These are phyloP conservation scores for Campoplex capitator DNA, from an alignment of 2,888 invertebrate genomes.

Conservation along the genomic window DNA sequence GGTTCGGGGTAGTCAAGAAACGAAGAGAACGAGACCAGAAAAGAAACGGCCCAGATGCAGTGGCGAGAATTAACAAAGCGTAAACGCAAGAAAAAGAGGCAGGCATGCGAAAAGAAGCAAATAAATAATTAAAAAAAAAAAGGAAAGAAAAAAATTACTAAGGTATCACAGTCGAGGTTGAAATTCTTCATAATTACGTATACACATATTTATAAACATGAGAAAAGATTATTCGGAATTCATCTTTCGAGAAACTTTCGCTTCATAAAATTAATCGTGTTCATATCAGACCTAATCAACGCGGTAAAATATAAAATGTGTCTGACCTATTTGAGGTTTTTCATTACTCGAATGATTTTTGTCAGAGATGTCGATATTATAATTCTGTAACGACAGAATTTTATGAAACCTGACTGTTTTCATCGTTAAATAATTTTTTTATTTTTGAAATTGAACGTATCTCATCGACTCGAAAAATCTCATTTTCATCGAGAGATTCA, in stretches of 20 bases:
- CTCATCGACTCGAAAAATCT: neutral
- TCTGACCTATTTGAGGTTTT: neutral
- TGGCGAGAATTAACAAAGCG: constrained; percentile 67
- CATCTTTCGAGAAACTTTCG: constrained; percentile 31
- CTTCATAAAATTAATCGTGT: constrained; percentile 33
- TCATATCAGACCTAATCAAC: constrained; percentile 38
- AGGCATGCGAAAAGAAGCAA: constrained; percentile 45
- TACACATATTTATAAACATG: neutral
- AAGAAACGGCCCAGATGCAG: constrained; percentile 52
- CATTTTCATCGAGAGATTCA: neutral
- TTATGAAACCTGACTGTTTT: neutral
- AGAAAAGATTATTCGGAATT: constrained; percentile 39
- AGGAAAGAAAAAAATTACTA: neutral
- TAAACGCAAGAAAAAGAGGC: constrained; percentile 60
- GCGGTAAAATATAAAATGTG: neutral
- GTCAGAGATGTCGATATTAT: neutral
- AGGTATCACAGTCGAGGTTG: constrained; percentile 5
- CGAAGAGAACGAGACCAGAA: constrained; percentile 42
- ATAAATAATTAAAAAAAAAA: constrained; percentile 16
- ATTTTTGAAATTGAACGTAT: neutral
- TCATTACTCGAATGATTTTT: neutral
- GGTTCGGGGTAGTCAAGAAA: neutral
- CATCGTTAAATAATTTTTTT: neutral
- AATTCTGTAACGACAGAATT: neutral
- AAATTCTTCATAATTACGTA: constrained; percentile 1